Evolutionary conservation across 2,113 vertebrate species (phyloP), one percentile per base, ranked within the genome.

Genomic region (Meles meles): DNA sequence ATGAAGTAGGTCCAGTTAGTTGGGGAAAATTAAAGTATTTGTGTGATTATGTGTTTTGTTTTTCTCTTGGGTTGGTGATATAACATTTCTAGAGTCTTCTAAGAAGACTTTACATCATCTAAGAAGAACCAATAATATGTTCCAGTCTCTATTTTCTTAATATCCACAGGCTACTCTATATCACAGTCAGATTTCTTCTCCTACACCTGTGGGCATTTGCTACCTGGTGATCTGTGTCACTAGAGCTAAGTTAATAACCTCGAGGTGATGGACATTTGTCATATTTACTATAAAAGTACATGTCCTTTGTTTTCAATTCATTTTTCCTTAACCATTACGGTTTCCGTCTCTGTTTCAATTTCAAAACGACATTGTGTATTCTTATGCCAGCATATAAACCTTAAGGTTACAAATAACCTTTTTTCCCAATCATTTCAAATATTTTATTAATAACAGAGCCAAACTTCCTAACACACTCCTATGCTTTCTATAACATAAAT

Each of bases 351-450:
- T 81, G 44, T 82, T 93, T 97, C 71, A 97, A 91, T 20, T 76
- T 93, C 39, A 97, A 82, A 91, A 88, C 3, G 20, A 76, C 21
- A 87, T 23, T 69, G 23, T 37, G 39, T 90, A 55, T 59, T 82
- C 6, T 79, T 42, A 59, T 52, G 57, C 13, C 25, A 21, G 12
- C n/a, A 84, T 76, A 9, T 88, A 74, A 88, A 47, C 90, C 85
- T 91, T 96, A 42, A n/a, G 59, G 77, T 97, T 96, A 95, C 14
- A 96, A 91, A 85, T 72, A 65, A 15, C 59, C 93, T 95, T 95
- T 97, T 98, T 87, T 14, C 11, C 8, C 8, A 95, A 11, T 67
- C 88, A 87, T 34, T 96, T 94, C 95, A 80, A 97, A 29, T 93
- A 89, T 89, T 97, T 90, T 93, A 82, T 97, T 12, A 49, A 94